Conservation (phyloP, 2,113 vertebrate species). For the Xenus cinereus region DNA sequence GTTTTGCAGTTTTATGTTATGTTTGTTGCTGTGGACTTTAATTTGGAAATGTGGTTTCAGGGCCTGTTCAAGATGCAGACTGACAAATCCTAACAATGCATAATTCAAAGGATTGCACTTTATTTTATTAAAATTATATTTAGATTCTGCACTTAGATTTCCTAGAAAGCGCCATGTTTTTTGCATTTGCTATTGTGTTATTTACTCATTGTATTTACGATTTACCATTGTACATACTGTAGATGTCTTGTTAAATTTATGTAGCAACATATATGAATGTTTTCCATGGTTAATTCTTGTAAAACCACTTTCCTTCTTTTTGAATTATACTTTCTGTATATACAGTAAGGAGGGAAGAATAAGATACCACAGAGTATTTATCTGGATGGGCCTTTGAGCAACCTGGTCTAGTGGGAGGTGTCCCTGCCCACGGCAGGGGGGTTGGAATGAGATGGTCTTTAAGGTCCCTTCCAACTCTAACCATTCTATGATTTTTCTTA, state of each 20-base stretch:
- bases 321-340: not conserved
- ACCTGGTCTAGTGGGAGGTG: not conserved
- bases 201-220: not conserved
- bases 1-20: not conserved
- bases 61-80: not conserved
- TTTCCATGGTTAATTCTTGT: not conserved
- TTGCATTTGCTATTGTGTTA: not conserved
- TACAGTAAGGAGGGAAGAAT: not conserved
- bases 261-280: not conserved
- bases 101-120: slow-evolving; percentile 18
- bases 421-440: not conserved
- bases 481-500: not conserved
- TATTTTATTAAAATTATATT: not conserved
- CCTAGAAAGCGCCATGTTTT: not conserved
- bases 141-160: not conserved
- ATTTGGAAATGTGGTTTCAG: not conserved
- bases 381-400: not conserved
- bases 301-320: not conserved
- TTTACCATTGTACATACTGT: not conserved
- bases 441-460: not conserved
- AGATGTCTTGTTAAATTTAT: not conserved
- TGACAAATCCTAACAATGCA: not conserved
- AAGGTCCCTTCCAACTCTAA: not conserved
- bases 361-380: not conserved
- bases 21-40: not conserved